phyloP scores from a whole-genome alignment of 2,888 invertebrate genomes.

The Phalera bucephala region DNA sequence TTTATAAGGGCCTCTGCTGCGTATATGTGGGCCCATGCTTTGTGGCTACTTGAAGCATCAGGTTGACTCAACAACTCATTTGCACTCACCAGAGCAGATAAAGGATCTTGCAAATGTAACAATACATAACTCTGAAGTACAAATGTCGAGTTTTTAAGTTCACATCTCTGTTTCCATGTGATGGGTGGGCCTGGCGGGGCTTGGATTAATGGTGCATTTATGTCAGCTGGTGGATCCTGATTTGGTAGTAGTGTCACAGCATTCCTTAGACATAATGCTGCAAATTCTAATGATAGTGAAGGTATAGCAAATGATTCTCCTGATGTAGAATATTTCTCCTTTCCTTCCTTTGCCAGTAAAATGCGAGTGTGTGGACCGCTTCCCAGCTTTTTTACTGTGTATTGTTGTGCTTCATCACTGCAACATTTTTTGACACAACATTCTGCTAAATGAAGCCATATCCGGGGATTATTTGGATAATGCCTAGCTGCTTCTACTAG shows the following conservation, averaged over 20 bases:
- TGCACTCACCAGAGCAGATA: constrained; percentile 90
- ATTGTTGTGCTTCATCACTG: constrained; percentile 76
- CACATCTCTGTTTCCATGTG: constrained; percentile 83
- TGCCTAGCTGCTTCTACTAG: constrained; percentile 93
- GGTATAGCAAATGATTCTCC: constrained; percentile 93
- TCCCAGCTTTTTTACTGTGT: constrained; percentile 70
- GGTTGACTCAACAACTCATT: constrained; percentile 88
- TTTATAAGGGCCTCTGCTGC: constrained; percentile 94
- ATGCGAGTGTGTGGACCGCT: constrained; percentile 73
- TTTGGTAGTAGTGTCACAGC: constrained; percentile 88
- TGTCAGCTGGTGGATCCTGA: constrained; percentile 67
- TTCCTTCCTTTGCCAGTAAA: constrained; percentile 61
- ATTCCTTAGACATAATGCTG: constrained; percentile 93
- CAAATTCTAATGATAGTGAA: constrained; percentile 94
- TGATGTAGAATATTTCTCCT: constrained; percentile 68
- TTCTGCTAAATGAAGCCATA: constrained; percentile 97
- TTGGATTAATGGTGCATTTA: constrained; percentile 57
- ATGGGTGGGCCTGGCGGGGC: constrained; percentile 86
- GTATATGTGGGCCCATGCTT: constrained; percentile 93
- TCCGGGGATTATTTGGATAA: constrained; percentile 93
- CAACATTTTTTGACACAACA: constrained; percentile 91
- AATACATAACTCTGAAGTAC: constrained; percentile 93
- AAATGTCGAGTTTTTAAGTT: constrained; percentile 86
- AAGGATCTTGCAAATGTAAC: constrained; percentile 92
- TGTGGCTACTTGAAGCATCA: constrained; percentile 78